Evolutionary conservation across 1,140 invertebrate genomes (phyloP), one percentile per base, ranked within the genome.

Genomic region (Chelonus insularis): DNA sequence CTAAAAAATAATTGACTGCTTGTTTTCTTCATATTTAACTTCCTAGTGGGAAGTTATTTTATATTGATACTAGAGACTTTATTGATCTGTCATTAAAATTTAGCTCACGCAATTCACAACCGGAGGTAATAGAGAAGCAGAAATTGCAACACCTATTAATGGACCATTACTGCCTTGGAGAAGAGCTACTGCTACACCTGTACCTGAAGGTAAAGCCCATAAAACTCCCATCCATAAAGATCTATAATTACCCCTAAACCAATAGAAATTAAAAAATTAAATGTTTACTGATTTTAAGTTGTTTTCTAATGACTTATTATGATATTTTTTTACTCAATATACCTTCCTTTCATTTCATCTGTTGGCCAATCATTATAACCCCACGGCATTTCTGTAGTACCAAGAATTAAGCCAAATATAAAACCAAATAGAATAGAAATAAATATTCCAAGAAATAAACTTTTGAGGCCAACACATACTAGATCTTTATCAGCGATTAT

Each of bases 61-160:
- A n/a, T n/a, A n/a, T n/a, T n/a, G n/a, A n/a, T n/a, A n/a, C n/a
- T n/a, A n/a, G n/a, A n/a, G 20, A 47, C 39, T 55, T 41, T 6
- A 23, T 61, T 12, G 9, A 23, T 20, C 61, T 7, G 18, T 32
- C 12, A 14, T 57, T 11, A 20, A 6, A 47, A 25, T 29, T n/a
- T 57, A 29, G 84, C 86, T 86, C 82, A 91, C 90, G 71, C 89
- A 90, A 77, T 95, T 95, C 4, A 94, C 91, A 62, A 91, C 89
- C 9, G 92, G 93, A n/a, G 92, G 92, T 50, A 95, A 72, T 29
- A 94, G 79, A 1, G 92, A 94, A 1, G 93, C 92, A 1, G 92
- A 94, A 72, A 95, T 94, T 4, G 93, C 93, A 34, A 95, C 93
- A 66, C 92, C 92, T 62, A 95, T 94, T 36, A 95, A 73, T 1